phyloP scores from a whole-genome alignment of 1,140 invertebrate genomes.

The Halictus rubicundus region DNA sequence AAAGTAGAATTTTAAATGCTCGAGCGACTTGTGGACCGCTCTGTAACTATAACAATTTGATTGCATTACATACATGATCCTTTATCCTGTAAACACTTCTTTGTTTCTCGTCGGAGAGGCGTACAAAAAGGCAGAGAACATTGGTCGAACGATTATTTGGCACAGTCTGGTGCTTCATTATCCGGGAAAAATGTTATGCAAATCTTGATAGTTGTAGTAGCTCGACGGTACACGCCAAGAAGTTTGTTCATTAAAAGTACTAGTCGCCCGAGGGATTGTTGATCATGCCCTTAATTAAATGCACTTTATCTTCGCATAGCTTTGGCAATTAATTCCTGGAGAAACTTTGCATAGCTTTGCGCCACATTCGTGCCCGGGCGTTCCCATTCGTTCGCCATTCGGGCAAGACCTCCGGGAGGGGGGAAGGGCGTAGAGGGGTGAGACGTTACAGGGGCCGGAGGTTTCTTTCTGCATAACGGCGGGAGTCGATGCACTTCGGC shows the following conservation, averaged over 20 bases:
- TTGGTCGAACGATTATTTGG: not conserved
- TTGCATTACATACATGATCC: too few relatives aligned
- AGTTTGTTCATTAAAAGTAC: constrained; percentile 44
- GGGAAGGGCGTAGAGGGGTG: too few relatives aligned
- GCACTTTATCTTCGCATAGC: constrained; percentile 36
- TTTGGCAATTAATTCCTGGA: constrained; percentile 30
- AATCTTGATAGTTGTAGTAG: constrained; percentile 4
- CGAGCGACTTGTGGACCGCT: too few relatives aligned
- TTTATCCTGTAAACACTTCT: too few relatives aligned
- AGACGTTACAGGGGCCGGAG: not conserved
- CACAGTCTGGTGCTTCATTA: not conserved
- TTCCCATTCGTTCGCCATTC: constrained; percentile 1
- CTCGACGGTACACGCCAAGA: not conserved
- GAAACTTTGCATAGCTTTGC: constrained; percentile 28
- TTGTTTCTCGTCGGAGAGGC: not conserved
- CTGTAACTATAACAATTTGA: too few relatives aligned
- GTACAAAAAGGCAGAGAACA: not conserved
- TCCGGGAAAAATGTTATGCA: constrained; percentile 19
- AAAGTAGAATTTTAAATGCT: too few relatives aligned
- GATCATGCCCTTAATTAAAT: constrained; percentile 47
- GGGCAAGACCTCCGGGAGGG: too few relatives aligned
- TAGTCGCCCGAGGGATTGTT: constrained; percentile 22
- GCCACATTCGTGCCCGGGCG: constrained; percentile 18
- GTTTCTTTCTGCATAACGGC: constrained; percentile 38
- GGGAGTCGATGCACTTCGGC: not conserved